A percentile compares a stretch with the other conserved stretches of the same genome.
Evolutionary conservation across 1,140 invertebrate species (phyloP).

Genomic region (Thaumetopoea pityocampa): DNA sequence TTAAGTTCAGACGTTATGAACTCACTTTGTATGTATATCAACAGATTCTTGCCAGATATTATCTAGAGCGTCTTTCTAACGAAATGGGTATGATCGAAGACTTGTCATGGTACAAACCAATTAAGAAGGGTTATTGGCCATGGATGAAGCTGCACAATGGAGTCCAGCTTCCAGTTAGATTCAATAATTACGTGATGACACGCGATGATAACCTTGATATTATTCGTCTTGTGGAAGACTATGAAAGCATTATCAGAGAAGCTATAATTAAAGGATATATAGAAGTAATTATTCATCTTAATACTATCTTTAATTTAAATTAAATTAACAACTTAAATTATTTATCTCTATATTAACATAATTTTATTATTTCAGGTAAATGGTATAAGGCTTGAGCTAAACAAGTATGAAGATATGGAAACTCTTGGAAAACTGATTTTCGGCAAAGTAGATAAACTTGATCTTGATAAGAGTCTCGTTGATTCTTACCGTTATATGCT

Average conservation of each 20-base stretch:
- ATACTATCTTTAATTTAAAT: neutral
- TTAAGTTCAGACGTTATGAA: slow-evolving; percentile 77
- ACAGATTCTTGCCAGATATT: slow-evolving; percentile 80
- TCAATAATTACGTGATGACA: slow-evolving; percentile 76
- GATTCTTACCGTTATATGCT: slow-evolving; percentile 61
- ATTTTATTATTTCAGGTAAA: slow-evolving; percentile 43
- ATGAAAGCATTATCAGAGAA: slow-evolving; percentile 79
- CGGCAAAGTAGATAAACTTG: slow-evolving; percentile 45
- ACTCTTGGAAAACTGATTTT: slow-evolving; percentile 53
- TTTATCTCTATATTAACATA: neutral
- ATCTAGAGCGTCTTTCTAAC: slow-evolving; percentile 80
- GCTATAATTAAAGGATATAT: slow-evolving; percentile 81
- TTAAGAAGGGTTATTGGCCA: slow-evolving; percentile 79
- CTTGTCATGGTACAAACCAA: slow-evolving; percentile 69
- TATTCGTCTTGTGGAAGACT: slow-evolving; percentile 68
- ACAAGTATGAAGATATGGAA: slow-evolving; percentile 52
- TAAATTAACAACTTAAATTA: neutral
- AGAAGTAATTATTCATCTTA: slow-evolving; percentile 46
- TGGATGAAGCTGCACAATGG: slow-evolving; percentile 79
- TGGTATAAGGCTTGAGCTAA: slow-evolving; percentile 44
- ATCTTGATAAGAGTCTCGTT: slow-evolving; percentile 32
- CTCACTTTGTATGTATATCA: slow-evolving; percentile 78
- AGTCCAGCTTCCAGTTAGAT: slow-evolving; percentile 78
- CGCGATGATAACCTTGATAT: slow-evolving; percentile 68
- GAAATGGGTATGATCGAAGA: slow-evolving; percentile 76